A percentile compares a stretch with the other conserved stretches of the same genome.
Evolutionary conservation across 2,888 invertebrate genomes (phyloP).

Genomic region (Notocelia uddmanniana): DNA sequence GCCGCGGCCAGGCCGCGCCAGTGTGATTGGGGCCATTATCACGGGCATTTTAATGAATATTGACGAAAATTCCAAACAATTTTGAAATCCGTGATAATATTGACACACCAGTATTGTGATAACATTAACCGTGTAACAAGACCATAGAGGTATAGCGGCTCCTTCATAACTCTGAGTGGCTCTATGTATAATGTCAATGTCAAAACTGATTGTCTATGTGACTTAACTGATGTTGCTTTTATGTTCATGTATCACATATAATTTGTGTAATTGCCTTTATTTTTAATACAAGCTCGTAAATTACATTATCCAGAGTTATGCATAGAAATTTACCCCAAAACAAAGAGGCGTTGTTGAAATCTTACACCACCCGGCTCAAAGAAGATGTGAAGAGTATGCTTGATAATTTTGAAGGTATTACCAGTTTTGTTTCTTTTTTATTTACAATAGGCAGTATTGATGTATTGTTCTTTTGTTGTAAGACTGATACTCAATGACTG

Average conservation of each 20-base stretch:
- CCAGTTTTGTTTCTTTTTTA: constrained; percentile 3
- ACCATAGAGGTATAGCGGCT: too few relatives aligned
- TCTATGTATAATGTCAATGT: too few relatives aligned
- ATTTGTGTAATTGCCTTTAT: background rate
- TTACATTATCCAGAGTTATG: constrained; percentile 55
- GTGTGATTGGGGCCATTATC: too few relatives aligned
- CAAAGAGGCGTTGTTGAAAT: constrained; percentile 97
- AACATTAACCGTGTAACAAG: too few relatives aligned
- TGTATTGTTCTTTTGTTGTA: background rate
- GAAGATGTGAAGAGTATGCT: constrained; percentile 99
- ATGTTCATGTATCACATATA: background rate
- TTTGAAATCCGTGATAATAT: too few relatives aligned
- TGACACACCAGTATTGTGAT: too few relatives aligned
- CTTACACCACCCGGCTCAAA: constrained; percentile 96
- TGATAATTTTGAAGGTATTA: constrained; percentile 96
- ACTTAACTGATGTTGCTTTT: too few relatives aligned
- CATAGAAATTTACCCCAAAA: constrained; percentile 93
- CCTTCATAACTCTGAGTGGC: too few relatives aligned
- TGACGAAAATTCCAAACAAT: too few relatives aligned
- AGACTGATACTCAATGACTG: background rate
- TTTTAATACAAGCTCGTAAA: background rate
- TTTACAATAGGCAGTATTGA: background rate
- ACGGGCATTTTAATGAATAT: too few relatives aligned
- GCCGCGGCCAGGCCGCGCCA: too few relatives aligned
- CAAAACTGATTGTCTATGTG: too few relatives aligned